These are phyloP conservation scores for Sinohyriopsis cumingii DNA, from an alignment of 2,888 invertebrate species.

Conservation along the genomic window DNA sequence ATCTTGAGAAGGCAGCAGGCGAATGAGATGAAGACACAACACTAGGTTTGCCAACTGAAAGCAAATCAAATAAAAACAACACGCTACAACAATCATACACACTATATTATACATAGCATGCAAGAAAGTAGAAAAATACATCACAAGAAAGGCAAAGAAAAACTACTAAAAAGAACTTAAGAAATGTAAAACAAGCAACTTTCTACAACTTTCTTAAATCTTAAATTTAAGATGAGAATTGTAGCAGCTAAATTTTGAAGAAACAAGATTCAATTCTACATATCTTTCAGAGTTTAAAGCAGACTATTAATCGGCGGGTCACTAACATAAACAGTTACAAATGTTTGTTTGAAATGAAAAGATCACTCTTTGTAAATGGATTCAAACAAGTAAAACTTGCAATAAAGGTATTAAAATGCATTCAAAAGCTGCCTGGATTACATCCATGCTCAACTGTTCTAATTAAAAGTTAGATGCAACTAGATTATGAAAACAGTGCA, in stretches of 20 bases:
- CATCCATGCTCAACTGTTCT: background rate
- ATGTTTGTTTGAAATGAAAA: too few relatives aligned
- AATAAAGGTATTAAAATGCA: background rate
- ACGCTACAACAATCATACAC: conserved; percentile 23
- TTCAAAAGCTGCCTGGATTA: background rate
- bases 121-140: conserved; percentile 16
- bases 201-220: background rate
- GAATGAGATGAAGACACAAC: conserved; percentile 40
- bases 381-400: too few relatives aligned
- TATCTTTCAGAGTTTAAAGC: too few relatives aligned
- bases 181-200: conserved; percentile 2
- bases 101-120: conserved; percentile 8
- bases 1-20: conserved; percentile 35
- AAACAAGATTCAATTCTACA: too few relatives aligned
- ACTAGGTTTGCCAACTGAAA: conserved; percentile 60
- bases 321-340: too few relatives aligned
- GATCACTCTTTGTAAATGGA: too few relatives aligned
- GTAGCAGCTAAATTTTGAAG: too few relatives aligned
- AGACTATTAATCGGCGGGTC: too few relatives aligned
- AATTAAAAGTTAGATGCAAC: background rate
- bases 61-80: conserved; percentile 47
- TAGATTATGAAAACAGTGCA: background rate
- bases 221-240: too few relatives aligned
- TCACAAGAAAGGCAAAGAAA: conserved; percentile 5
- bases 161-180: conserved; percentile 11